A percentile compares a stretch with the other conserved stretches of the same genome.
phyloP scores from a whole-genome alignment of 2,113 vertebrate genomes.

The Megaceryle maxima region DNA sequence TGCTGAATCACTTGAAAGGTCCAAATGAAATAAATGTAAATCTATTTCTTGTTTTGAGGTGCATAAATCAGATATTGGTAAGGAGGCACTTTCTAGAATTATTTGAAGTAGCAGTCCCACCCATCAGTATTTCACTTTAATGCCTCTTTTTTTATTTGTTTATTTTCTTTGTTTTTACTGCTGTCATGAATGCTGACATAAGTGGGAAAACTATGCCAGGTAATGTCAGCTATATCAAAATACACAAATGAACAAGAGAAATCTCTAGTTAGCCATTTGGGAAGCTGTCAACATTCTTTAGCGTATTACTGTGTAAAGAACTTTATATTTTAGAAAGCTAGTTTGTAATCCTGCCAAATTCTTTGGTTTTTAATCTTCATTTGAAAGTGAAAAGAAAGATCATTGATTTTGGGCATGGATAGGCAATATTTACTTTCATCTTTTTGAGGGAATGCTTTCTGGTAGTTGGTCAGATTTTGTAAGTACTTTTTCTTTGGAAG shows the following conservation, averaged over 20 bases:
- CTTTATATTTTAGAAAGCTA: background rate
- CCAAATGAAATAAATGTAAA: background rate
- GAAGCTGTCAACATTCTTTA: background rate
- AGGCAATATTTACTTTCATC: background rate
- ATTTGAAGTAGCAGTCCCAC: background rate
- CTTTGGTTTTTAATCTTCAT: background rate
- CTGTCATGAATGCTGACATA: constrained; percentile 80
- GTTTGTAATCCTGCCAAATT: background rate
- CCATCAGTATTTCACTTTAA: constrained; percentile 68
- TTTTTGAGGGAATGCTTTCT: background rate
- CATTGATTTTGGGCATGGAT: background rate
- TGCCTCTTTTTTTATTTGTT: constrained; percentile 62
- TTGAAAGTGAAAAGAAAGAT: background rate
- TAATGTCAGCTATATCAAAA: constrained; percentile 75
- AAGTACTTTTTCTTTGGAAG: background rate
- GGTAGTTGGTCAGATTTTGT: background rate
- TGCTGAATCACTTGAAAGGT: background rate
- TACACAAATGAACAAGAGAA: background rate
- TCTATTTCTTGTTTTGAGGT: background rate
- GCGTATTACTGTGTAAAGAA: background rate
- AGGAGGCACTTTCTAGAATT: constrained; percentile 26
- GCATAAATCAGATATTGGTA: background rate
- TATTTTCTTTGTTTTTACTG: constrained; percentile 80
- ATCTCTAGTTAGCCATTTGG: background rate
- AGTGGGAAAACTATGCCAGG: constrained; percentile 78